These are phyloP conservation scores for Nipponacmea schrenckii DNA, from an alignment of 2,888 invertebrate species.

Conservation along the genomic window DNA sequence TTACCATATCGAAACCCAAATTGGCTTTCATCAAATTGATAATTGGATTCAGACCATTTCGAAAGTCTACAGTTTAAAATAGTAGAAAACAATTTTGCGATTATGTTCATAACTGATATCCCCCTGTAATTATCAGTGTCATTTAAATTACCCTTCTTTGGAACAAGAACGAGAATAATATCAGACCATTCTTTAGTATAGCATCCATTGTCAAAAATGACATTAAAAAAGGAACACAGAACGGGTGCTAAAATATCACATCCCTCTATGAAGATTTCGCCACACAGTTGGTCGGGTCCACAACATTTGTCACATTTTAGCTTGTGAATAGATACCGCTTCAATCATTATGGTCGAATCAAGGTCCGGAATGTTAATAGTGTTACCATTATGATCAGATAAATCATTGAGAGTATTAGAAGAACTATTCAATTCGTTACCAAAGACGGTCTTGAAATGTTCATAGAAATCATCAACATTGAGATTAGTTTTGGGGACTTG, in stretches of 20 bases:
- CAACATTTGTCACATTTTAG: neutral
- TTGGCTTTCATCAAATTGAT: neutral
- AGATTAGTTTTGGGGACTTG: too few species aligned
- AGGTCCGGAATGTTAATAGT: neutral
- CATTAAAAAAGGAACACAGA: neutral
- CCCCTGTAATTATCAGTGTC: neutral
- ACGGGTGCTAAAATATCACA: neutral
- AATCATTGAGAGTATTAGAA: neutral
- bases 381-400: neutral
- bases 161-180: neutral
- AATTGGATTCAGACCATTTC: neutral
- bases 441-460: neutral
- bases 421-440: neutral
- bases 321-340: neutral
- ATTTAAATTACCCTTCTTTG: slow-evolving; percentile 1
- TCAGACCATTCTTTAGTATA: neutral
- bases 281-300: neutral
- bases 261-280: neutral
- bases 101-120: slow-evolving; percentile 1
- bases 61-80: neutral
- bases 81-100: slow-evolving; percentile 4
- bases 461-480: neutral
- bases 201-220: neutral
- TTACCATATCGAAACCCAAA: neutral
- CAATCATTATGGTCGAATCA: neutral